Base-by-base conservation (phyloP, 2,113 vertebrate genomes). In the Sardina pilchardus region DNA sequence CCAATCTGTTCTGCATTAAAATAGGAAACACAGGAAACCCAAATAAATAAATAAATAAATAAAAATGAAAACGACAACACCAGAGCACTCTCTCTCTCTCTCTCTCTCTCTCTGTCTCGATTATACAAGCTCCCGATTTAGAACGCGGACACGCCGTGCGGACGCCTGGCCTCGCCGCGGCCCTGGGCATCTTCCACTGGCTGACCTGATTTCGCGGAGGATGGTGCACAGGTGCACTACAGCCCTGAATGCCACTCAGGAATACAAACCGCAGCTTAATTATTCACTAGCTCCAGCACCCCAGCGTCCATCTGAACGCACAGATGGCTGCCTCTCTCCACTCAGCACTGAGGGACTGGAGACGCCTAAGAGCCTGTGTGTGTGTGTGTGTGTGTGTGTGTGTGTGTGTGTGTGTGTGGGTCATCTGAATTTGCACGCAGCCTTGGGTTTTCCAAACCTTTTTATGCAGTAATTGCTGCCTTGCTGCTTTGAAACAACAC, bases 1-100 rank as follows among this genome's bases (percentile, higher is more conserved):
- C 67, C 67, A 78, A 78, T 78, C 71, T 78, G 71, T 78, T 78
- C 30, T 78, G 71, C 71, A 78, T 78, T 78, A 78, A 34, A 78
- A 78, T 36, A 36, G 71, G 71, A 78, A 78, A 78, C 10, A 17
- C 4, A 6, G 34, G 21, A 17, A 59, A 17, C 48, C 8, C 1
- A 71, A 71, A n/a, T n/a, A n/a, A n/a, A n/a, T n/a, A n/a, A n/a
- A n/a, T n/a, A n/a, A 63, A 26, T 9, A 7, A 19, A 26, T 26
- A 63, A n/a, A 63, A n/a, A 63, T 0, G 6, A 71, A 34, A 34
- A 71, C 3, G 30, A 10, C 63, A 36, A 78, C 71, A 39, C 71
- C 1, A 78, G 71, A 14, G 30, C 12, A 12, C 30, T 4, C 71
- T 34, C 39, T 42, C 1, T 42, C 39, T 42, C 39, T 42, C 39